phyloP scores from a whole-genome alignment of 1,140 invertebrate species.

The Ips nitidus region DNA sequence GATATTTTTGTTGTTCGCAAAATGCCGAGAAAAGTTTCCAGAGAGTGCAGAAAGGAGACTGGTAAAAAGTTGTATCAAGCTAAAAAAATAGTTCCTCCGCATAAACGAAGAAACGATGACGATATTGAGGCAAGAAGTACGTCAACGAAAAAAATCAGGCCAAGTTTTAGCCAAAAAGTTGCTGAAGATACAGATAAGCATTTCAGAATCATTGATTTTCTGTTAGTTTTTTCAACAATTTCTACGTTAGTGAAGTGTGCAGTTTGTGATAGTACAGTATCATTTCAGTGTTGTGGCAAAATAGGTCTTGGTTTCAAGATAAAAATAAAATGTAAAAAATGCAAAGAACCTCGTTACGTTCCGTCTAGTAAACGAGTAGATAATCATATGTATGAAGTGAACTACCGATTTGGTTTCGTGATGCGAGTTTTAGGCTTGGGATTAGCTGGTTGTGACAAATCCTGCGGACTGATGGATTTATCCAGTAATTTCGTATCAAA shows the following conservation, averaged over 20 bases:
- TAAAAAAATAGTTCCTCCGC: no score
- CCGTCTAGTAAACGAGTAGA: neutral
- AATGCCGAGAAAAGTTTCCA: no score
- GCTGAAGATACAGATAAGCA: neutral
- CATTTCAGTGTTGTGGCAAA: neutral
- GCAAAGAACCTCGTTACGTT: neutral
- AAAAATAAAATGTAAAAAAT: neutral
- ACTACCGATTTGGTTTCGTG: neutral
- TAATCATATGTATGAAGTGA: neutral
- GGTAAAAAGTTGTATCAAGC: no score
- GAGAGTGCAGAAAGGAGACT: no score
- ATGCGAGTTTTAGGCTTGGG: constrained; percentile 1
- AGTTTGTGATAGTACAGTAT: neutral
- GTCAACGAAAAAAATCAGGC: constrained; percentile 1
- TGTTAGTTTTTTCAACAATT: constrained; percentile 2
- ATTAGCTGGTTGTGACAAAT: neutral
- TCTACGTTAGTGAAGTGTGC: constrained; percentile 2
- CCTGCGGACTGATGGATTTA: neutral
- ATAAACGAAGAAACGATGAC: no score
- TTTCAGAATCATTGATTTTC: constrained; percentile 3
- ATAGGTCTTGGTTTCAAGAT: neutral
- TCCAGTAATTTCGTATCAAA: no score
- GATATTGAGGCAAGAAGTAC: neutral
- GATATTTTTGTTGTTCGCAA: no score
- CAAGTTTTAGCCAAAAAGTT: neutral